Base-by-base conservation (phyloP, 2,888 invertebrate genomes). In the Drosophila mettleri region DNA sequence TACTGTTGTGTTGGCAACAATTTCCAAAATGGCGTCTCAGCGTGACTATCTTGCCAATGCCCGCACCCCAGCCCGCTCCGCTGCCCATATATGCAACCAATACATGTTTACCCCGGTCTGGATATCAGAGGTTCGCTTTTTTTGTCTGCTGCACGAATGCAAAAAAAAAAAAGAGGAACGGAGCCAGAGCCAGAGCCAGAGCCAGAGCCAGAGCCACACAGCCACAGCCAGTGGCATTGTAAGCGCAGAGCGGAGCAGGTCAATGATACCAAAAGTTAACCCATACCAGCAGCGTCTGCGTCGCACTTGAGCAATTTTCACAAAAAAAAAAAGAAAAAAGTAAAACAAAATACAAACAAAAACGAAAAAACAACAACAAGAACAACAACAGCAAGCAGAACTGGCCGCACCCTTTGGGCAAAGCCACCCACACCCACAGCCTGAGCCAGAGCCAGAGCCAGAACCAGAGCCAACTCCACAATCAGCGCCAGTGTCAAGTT, bases 401-500 rank as follows among this genome's bases (percentile, higher is more conserved):
- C 69, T 41, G 53, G 69, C 83, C 80, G 83, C 83, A 74, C 86
- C 84, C 86, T 80, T 72, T 65, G 69, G 64, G 57, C 69, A 60
- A 57, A 60, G 49, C 62, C 74, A 65, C 62, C 67, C 61, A 54
- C 27, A 45, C 45, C 43, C 22, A 43, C 4, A 43, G 8, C 9
- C 24, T 1, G 5, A n/a, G 33, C 12, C 31, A 14, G 5, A 10
- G 10, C 16, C 45, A n/a, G 14, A 10, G 27, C 20, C 46, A 31
- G 16, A 24, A 12, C 55, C 58, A 34, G n/a, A 27, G 29, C 41
- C 22, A 63, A 49, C 27, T 34, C 36, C 59, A 57, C 45, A 49
- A 48, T 49, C 83, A 79, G 68, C 72, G 69, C 81, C 88, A 89
- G 89, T 89, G 89, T 88, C 89, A 89, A 89, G 89, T 89, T 90